Conservation (phyloP, 2,113 vertebrate genomes). For the Toxostoma redivivum region DNA sequence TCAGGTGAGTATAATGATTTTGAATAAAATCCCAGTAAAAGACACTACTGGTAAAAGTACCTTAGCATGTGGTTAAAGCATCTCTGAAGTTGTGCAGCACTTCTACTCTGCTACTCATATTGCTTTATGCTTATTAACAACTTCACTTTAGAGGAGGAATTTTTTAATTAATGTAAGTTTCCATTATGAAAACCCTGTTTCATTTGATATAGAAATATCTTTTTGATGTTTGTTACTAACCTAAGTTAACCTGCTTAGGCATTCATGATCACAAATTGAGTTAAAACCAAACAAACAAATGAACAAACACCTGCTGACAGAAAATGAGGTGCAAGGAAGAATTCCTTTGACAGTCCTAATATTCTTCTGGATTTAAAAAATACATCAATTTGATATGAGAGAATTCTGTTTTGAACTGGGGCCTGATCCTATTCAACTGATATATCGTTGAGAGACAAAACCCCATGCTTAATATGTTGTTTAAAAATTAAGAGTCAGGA, state of each 20-base stretch:
- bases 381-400: constrained; percentile 44
- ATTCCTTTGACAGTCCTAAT: not conserved
- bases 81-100: not conserved
- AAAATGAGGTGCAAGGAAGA: not conserved
- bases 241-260: not conserved
- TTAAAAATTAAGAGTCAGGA: constrained; percentile 60
- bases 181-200: not conserved
- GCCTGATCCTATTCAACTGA: not conserved
- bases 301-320: not conserved
- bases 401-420: not conserved
- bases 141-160: not conserved
- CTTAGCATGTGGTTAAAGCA: not conserved
- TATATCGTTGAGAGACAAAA: not conserved
- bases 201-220: not conserved
- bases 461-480: not conserved
- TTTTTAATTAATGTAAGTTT: not conserved
- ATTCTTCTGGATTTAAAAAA: not conserved
- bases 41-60: not conserved
- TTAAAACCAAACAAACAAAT: not conserved
- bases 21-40: not conserved
- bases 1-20: not conserved
- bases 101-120: not conserved
- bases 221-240: not conserved
- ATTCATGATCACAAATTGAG: not conserved
- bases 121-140: not conserved